These are phyloP conservation scores for Cyclina sinensis DNA, from an alignment of 1,140 invertebrate species.

Conservation along the genomic window DNA sequence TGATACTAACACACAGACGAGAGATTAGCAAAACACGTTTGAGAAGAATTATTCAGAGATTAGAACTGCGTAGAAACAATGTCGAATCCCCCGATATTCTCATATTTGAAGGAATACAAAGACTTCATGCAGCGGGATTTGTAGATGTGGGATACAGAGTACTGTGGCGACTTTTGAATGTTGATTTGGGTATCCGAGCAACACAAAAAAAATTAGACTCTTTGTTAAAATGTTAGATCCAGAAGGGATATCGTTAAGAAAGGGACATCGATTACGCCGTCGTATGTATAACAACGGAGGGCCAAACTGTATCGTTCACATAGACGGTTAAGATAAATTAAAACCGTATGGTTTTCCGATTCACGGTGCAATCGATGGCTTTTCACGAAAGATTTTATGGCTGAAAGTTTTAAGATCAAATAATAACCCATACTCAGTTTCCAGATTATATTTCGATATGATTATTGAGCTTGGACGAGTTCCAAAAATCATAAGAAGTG, in stretches of 20 bases:
- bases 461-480: not conserved
- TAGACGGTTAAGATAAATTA: constrained; percentile 64
- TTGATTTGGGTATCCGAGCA: not conserved
- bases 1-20: constrained; percentile 6
- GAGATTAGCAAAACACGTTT: constrained; percentile 12
- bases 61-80: constrained; percentile 3
- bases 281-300: not conserved
- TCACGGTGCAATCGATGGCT: constrained; percentile 42
- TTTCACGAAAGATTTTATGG: constrained; percentile 35
- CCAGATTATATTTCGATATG: constrained; percentile 11
- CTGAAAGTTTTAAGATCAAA: constrained; percentile 15
- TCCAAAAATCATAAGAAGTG: not conserved
- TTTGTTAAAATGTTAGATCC: constrained; percentile 3
- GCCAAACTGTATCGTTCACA: constrained; percentile 23
- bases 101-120: not conserved
- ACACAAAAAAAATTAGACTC: not conserved
- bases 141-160: constrained; percentile 14
- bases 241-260: constrained; percentile 10
- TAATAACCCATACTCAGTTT: not conserved
- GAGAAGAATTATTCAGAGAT: not conserved
- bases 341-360: constrained; percentile 57
- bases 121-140: not conserved
- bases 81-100: not conserved
- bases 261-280: constrained; percentile 31
- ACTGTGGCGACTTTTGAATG: constrained; percentile 4